phyloP scores from a whole-genome alignment of 2,113 vertebrate species.

The Ivindomyrus marchei region DNA sequence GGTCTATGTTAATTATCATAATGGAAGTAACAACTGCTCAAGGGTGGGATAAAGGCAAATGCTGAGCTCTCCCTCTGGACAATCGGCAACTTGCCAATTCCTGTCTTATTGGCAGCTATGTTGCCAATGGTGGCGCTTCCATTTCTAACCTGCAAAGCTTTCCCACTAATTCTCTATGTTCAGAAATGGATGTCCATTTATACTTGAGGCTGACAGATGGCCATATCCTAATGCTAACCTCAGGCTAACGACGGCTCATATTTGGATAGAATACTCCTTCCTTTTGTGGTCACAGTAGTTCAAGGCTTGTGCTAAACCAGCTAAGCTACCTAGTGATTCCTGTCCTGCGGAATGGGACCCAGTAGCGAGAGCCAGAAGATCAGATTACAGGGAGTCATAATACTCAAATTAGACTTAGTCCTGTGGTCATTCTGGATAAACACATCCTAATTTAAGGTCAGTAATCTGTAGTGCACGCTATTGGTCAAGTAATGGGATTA shows the following conservation, averaged over 20 bases:
- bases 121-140: neutral
- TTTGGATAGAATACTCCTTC: neutral
- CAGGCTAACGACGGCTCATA: slow-evolving; percentile 8
- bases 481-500: slow-evolving; percentile 55
- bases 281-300: neutral
- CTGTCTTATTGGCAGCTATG: neutral
- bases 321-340: neutral
- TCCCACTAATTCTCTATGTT: neutral
- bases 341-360: neutral
- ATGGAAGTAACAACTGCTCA: neutral
- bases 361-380: neutral
- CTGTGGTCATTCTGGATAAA: neutral
- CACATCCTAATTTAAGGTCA: slow-evolving; percentile 44
- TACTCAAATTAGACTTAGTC: neutral
- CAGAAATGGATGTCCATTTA: slow-evolving; percentile 26
- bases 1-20: neutral
- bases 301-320: neutral
- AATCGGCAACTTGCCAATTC: neutral
- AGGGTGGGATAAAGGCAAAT: neutral
- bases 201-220: slow-evolving; percentile 32
- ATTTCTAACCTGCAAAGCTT: slow-evolving; percentile 26
- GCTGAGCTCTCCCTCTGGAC: neutral
- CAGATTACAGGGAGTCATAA: neutral
- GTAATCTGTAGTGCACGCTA: slow-evolving; percentile 54
- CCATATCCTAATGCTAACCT: slow-evolving; percentile 6